Base-by-base conservation (phyloP, 2,113 vertebrate genomes). In the Urocitellus parryii region DNA sequence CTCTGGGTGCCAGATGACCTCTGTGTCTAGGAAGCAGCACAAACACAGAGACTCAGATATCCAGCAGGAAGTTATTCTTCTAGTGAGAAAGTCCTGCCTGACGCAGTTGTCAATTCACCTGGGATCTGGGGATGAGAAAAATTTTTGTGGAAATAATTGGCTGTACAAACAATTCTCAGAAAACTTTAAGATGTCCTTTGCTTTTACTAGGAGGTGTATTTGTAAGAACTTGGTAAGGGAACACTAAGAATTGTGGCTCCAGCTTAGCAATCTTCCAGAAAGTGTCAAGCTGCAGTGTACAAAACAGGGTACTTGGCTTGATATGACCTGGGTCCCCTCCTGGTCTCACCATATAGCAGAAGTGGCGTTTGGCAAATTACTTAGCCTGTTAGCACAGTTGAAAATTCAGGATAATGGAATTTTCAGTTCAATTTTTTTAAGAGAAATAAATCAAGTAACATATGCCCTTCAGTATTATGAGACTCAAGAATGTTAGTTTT, bases 401-500 rank as follows among this genome's bases (percentile, higher is more conserved):
- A 45, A 22, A 83, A 48, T 1, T 67, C 17, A 2, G 17, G 56
- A 77, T 58, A 53, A 92, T 53, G 27, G 14, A 89, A 93, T 61
- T 4, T 53, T 51, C 80, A 42, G 13, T 27, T 94, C 29, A 29
- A 8, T 58, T 9, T 82, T 79, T 77, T 76, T 24, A 8, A 83
- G 70, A 91, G 51, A 25, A 81, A 34, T 58, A 79, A 92, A n/a
- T 88, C 27, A 78, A 84, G 25, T 58, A 34, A 74, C 56, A 24
- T 39, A 45, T 65, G 11, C 25, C 4, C 7, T 85, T 85, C 20
- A 74, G 8, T 45, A 78, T 61, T 67, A 8, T 29, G 86, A 72
- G 84, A 58, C 24, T 83, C 45, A 8, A 95, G 58, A 80, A 96
- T 67, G 27, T 73, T 53, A 83, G 24, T 12, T 79, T 93, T 96